A percentile compares a stretch with the other conserved stretches of the same genome.
Conservation (phyloP, 2,797 vertebrate species). For the Oophaga sylvatica region DNA sequence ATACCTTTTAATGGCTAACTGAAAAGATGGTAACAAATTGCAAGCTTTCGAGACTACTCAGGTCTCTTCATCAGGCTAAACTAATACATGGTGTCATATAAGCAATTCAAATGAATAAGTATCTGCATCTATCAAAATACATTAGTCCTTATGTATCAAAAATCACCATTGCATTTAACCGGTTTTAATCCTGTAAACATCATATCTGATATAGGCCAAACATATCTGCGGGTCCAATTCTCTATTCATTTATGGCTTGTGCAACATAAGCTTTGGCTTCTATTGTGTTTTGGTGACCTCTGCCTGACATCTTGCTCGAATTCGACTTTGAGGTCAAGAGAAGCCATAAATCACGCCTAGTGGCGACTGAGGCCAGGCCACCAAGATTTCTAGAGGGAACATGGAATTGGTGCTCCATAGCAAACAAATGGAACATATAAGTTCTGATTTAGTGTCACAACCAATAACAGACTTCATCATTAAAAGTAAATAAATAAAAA, state of each 20-base stretch:
- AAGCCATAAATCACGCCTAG: background rate
- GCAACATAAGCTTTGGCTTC: background rate
- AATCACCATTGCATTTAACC: too few relatives aligned
- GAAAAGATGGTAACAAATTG: too few relatives aligned
- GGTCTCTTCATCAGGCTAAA: too few relatives aligned
- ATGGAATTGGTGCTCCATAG: background rate
- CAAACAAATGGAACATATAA: background rate
- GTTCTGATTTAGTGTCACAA: background rate
- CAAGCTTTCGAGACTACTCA: too few relatives aligned
- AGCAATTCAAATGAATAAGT: too few relatives aligned
- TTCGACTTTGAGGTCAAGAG: background rate
- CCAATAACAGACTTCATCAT: background rate
- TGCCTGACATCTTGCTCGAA: background rate
- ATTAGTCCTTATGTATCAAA: background rate
- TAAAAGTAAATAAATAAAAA: background rate
- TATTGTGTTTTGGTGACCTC: background rate
- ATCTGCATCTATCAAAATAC: background rate
- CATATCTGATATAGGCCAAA: background rate
- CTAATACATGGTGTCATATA: too few relatives aligned
- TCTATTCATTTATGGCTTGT: background rate
- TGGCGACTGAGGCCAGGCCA: background rate
- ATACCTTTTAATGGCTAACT: too few relatives aligned
- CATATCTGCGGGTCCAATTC: background rate
- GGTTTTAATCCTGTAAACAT: too few relatives aligned
- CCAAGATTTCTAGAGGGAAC: background rate